Evolutionary conservation across 2,797 vertebrate species (phyloP).

Genomic region (Anniella stebbinsi): DNA sequence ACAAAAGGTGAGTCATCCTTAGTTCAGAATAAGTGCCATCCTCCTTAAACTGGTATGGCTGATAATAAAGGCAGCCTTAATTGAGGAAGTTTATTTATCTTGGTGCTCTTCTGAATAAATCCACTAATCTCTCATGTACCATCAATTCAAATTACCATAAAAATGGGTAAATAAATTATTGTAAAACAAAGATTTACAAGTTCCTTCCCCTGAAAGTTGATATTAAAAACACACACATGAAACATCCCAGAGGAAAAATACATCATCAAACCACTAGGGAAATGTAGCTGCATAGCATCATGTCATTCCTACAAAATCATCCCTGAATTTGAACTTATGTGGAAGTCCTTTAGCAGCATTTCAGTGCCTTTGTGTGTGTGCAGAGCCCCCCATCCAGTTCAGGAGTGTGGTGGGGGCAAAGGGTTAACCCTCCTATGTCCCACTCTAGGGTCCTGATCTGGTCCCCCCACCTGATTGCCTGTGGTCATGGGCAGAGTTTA

Average conservation of each 20-base stretch:
- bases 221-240: not conserved
- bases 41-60: constrained; percentile 47
- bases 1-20: constrained; percentile 62
- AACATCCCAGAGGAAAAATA: constrained; percentile 45
- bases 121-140: constrained; percentile 15
- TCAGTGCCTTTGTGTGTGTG: not conserved
- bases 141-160: constrained; percentile 46
- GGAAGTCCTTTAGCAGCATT: not conserved
- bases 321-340: constrained; percentile 31
- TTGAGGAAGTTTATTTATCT: constrained; percentile 45
- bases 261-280: not conserved
- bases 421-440: not conserved
- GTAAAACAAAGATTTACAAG: constrained; percentile 36
- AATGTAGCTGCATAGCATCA: not conserved
- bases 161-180: constrained; percentile 12
- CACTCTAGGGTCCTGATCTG: not conserved
- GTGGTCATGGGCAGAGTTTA: not conserved
- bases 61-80: constrained; percentile 57
- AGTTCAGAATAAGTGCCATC: constrained; percentile 51
- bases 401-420: not conserved
- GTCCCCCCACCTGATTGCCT: too few species aligned
- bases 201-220: constrained; percentile 32
- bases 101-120: constrained; percentile 35
- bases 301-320: constrained; percentile 28
- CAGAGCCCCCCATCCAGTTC: not conserved